These are phyloP conservation scores for Coturnix japonica DNA, from an alignment of 2,113 vertebrate species.

Conservation along the genomic window DNA sequence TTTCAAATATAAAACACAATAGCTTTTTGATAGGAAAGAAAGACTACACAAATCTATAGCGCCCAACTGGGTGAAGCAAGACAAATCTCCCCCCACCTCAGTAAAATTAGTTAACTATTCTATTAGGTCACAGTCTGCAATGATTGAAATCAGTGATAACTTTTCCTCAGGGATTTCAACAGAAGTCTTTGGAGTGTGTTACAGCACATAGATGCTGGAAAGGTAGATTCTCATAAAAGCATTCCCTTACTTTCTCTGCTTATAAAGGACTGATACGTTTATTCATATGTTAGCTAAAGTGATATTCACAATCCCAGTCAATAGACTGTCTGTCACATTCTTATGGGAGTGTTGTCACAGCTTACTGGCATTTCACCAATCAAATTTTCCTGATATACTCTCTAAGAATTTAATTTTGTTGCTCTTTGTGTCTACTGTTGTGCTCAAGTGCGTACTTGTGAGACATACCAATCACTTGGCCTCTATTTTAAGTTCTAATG, in stretches of 20 bases:
- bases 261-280: not conserved
- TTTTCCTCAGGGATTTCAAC: not conserved
- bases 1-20: not conserved
- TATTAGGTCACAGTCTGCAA: not conserved
- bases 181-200: not conserved
- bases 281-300: not conserved
- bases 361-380: not conserved
- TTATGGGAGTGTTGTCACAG: not conserved
- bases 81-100: fast-evolving
- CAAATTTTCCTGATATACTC: not conserved
- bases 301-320: not conserved
- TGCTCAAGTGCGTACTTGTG: not conserved
- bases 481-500: not conserved
- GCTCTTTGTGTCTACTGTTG: not conserved
- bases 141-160: not conserved
- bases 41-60: not conserved
- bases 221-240: not conserved
- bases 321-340: not conserved
- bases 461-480: not conserved
- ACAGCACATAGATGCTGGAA: not conserved
- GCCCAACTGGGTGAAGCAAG: not conserved
- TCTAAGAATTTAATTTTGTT: not conserved
- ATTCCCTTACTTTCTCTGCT: not conserved
- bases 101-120: not conserved
- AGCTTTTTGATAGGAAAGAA: not conserved